Evolutionary conservation across 2,797 vertebrate genomes (phyloP), one percentile per base, ranked within the genome.

Genomic region (Tiaroga cobitis): DNA sequence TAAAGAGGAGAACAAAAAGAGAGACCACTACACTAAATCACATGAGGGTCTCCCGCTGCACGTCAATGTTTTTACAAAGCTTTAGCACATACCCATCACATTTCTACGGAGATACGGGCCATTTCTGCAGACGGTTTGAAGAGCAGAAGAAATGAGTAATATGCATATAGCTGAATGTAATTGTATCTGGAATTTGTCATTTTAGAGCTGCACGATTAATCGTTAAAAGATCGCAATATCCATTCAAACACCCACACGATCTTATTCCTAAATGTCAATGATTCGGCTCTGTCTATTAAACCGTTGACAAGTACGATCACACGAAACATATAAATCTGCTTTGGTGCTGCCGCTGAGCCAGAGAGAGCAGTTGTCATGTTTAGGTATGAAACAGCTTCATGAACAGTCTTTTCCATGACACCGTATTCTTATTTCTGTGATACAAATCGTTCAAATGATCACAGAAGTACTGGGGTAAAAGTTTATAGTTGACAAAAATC

Each of bases 1-100:
- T 94, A 90, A 59, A 63, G 90, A 92, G 89, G 87, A 93, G 94
- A 94, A 92, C 90, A 91, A 88, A 88, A 84, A 87, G 87, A 63
- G 15, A 46, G 8, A 68, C 41, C 46, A 13, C 68, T 54, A 37
- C 43, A 54, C 79, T 82, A 70, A 73, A 70, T 72, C 80, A 59
- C 61, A 80, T 8, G 1, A 37, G 18, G 34, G 24, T 61, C 54
- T 77, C 54, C 8, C 0, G 7, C 41, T 19, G 21, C 43, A 81
- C 32, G 8, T 37, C 46, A 51, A 81, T 8, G 2, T 46, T 51
- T 69, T 69, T 37, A 24, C 29, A 54, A 68, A 70, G 65, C 80
- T 51, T 51, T 56, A 26, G 24, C 29, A 4, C 11, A 56, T 32
- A 19, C 6, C 49, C 49, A 37, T 76, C 32, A 21, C 63, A 81